Evolutionary conservation across 2,888 invertebrate genomes (phyloP), one percentile per base, ranked within the genome.

Genomic region (Allygus modestus): DNA sequence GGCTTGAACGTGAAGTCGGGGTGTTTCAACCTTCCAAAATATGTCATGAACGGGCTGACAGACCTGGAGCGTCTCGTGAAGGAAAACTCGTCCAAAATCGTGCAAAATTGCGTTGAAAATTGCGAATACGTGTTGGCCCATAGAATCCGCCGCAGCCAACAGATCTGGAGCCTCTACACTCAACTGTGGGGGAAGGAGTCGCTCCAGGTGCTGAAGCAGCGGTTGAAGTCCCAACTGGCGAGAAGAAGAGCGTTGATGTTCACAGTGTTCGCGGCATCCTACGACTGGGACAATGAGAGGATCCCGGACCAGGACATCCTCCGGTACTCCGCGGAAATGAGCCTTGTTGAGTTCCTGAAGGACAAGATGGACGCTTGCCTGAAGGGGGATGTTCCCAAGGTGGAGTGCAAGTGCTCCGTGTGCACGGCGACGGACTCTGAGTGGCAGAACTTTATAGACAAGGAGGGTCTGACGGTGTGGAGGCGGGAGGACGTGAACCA

Each of bases 401-500:
- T 0, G 1, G 26, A 26, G 65, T 65, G 65, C 28, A 65, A 65
- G 17, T 65, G 65, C 28, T n/a, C 65, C 5, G 65, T 65, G 15
- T 83, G 65, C 31, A 28, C 65, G 9, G 26, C 65, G 0, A 65
- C 65, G 1, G 65, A 65, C 65, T 65, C 85, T 75, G 83, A 84
- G 17, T 96, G 96, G 97, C 92, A 92, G 82, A 95, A 96, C 0
- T 97, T 95, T 89, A 93, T 97, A 88, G 96, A 96, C 89, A 93
- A 95, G 17, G 92, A 95, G 79, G 95, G 96, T 88, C 94, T 97
- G 89, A 91, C 96, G n/a, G 94, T 97, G 58, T 97, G 97, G 97
- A 92, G 95, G 85, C 94, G 94, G 87, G 93, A 94, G 88, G 94
- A 91, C 86, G 87, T 87, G 2, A 87, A 89, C 31, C 90, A 94